Evolutionary conservation across 2,888 invertebrate species (phyloP), one percentile per base, ranked within the genome.

Genomic region (Chrysotoxum bicinctum): DNA sequence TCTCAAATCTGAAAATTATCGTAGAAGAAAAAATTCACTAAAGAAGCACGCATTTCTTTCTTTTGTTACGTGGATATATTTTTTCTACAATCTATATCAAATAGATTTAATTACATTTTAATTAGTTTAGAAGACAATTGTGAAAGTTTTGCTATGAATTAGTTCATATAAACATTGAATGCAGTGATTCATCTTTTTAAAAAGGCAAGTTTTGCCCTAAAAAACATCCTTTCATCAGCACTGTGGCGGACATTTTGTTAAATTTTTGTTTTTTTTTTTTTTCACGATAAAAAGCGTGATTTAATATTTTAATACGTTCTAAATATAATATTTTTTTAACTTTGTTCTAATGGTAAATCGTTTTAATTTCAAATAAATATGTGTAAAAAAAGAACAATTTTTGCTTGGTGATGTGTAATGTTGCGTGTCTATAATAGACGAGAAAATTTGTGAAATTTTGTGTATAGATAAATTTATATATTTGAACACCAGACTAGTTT

Each of bases 221-320:
- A 16, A 45, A n/a, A 3, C 21, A 30, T 52, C 32, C 10, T 37
- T 48, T 16, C 6, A 30, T 50, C 9, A 50, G 19, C 54, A 56
- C 26, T 68, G 2, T 74, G 78, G 78, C 83, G 74, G 83, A 83
- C 83, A 83, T 83, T 74, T 83, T 83, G 82, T 83, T 45, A 48
- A n/a, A n/a, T n/a, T n/a, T n/a, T 40, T 76, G 16, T 10, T 9
- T 9, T 30, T 45, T 54, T 62, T 62, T 56, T 52, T 37, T 23
- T 40, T 37, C 2, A 37, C 8, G 21, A 23, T 19, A 16, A 23
- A 54, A 83, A 78, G 21, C 52, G 66, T 68, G 76, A 66, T 68
- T 68, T 3, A 62, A 40, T 1, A 26, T 26, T n/a, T n/a, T 19
- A 23, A 43, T 35, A 54, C 10, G 10, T 23, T 35, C 1, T 40